Conservation (phyloP, 2,113 vertebrate genomes). For the Malurus alboscapulatus region DNA sequence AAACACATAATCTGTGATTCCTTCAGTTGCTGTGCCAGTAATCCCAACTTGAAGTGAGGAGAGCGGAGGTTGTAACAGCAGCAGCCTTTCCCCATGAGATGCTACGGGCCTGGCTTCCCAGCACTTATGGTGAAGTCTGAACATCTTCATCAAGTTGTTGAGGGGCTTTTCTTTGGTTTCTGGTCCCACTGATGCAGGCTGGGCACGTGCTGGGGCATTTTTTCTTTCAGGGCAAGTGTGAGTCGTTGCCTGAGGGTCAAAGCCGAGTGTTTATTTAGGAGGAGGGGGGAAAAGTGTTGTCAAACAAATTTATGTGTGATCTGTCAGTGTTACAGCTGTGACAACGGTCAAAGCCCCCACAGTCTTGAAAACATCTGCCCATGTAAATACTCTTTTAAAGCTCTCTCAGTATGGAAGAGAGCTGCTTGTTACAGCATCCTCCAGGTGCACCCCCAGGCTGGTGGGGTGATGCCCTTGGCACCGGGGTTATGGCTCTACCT, state of each 20-base stretch:
- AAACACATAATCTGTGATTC: neutral
- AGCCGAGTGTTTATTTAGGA: neutral
- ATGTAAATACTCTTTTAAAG: neutral
- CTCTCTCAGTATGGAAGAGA: neutral
- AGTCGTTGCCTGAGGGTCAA: neutral
- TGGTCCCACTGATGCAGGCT: neutral
- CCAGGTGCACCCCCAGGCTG: accelerated
- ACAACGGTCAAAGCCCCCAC: neutral
- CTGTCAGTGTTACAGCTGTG: neutral
- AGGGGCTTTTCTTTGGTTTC: neutral
- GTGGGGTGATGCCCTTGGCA: no score
- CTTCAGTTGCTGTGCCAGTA: neutral
- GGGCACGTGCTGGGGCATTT: neutral
- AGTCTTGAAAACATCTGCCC: neutral
- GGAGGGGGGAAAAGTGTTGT: neutral
- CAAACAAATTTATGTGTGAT: neutral
- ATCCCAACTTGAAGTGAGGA: neutral
- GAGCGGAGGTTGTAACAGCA: neutral
- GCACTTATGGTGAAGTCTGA: neutral
- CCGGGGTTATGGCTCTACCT: neutral
- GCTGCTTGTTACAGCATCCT: neutral
- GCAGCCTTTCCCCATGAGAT: neutral
- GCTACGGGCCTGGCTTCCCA: neutral
- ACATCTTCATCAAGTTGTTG: neutral
- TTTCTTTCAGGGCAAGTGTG: neutral